Evolutionary conservation across 2,797 vertebrate species (phyloP), one percentile per base, ranked within the genome.

Genomic region (Leptatherina wallacei): DNA sequence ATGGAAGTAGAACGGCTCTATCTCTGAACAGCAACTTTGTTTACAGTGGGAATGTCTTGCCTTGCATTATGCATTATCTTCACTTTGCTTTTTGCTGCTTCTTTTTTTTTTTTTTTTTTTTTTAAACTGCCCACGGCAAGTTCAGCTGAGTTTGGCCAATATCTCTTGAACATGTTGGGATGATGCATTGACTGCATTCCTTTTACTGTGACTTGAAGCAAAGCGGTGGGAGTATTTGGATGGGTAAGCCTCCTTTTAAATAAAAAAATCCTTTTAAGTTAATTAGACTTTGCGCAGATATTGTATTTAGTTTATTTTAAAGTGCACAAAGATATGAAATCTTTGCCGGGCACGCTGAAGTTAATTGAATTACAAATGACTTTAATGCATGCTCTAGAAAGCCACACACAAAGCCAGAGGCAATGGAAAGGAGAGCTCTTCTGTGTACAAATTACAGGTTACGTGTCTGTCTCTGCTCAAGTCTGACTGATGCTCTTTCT

Each of bases 381-480:
- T 62, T 81, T 85, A 80, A 77, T 63, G 81, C 73, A 57, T 82
- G 82, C 77, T 75, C 87, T 71, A 73, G 72, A 87, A 87, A 91
- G 86, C 89, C 89, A 75, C 88, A 87, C 80, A 80, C 71, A 72
- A 69, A 86, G 88, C 92, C 87, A 72, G 71, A 83, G 91, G 93
- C 91, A 63, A 86, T 73, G 78, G 90, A 85, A 91, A 87, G 71
- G 82, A 80, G 84, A 82, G 74, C 78, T 85, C 85, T 77, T 78
- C 32, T 71, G 77, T 78, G 74, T 85, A 87, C 88, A 92, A 92
- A 94, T 94, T 92, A 91, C 87, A 91, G 93, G 91, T 90, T 92
- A 75, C 24, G 62, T 75, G 83, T 90, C 85, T 88, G 90, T 84
- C 82, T 91, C 77, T 79, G 71, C 73, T 83, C 27, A 66, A 80